Evolutionary conservation across 2,797 vertebrate genomes (phyloP), one percentile per base, ranked within the genome.

Genomic region (Crocodylus rhombifer): DNA sequence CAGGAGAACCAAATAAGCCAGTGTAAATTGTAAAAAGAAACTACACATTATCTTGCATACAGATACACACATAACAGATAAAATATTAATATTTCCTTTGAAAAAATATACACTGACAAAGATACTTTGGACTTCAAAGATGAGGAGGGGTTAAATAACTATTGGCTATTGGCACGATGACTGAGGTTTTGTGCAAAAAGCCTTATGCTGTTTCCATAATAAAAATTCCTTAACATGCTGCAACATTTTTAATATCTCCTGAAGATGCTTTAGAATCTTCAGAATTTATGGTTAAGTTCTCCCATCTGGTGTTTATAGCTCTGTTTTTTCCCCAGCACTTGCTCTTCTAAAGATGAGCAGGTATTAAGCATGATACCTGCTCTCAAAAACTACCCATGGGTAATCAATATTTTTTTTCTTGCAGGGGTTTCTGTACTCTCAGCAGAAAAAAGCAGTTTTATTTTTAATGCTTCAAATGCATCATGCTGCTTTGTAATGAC

Each of bases 171-270:
- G 81, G 28, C 77, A 76, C 16, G 74, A 61, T 67, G 30, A 87
- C n/a, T 81, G 80, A 17, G 6, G 42, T 56, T 90, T 95, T 91
- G 71, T 93, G 79, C 14, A 86, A 95, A 93, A 9, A 80, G 3
- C 1, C 4, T 1, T 69, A 88, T 92, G 12, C 23, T 86, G 77
- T 90, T 87, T 90, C 80, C 25, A 11, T 90, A 93, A 36, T n/a
- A 93, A 78, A 11, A 91, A 83, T 93, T 94, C 76, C 28, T 82
- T 64, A 65, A 5, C 51, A 73, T 92, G 10, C 11, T 67, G 14
- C 23, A 26, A 25, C 33, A 36, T 81, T 18, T 87, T 63, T 23
- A 86, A 74, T 92, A 73, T 91, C 91, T 83, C 65, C 82, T 83
- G 76, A 93, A 92, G 9, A 51, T 51, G 42, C 42, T 51, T 51